Base-by-base conservation (phyloP, 92 coral and sea anemone genomes). In the Meandrina meandrites region DNA sequence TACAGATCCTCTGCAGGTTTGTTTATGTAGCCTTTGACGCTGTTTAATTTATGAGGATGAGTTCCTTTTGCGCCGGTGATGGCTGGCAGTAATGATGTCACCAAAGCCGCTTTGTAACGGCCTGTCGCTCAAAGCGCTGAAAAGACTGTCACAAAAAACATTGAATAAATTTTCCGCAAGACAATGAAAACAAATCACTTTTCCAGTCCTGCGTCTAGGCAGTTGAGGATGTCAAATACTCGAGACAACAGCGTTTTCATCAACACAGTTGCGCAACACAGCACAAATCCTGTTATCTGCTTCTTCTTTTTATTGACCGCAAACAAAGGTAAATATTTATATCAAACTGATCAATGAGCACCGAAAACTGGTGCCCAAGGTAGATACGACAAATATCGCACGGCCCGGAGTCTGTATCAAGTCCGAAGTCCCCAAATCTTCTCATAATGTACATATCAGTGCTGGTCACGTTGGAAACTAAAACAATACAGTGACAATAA, bases 281-380 rank as follows among this genome's bases (percentile, higher is more conserved):
- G 69, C 35, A 83, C 19, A 70, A 71, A 83, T 32, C 27, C 30
- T n/a, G 80, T 57, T 54, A 24, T 71, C 34, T 30, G 70, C 35
- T 83, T 54, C 70, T 19, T 28, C 8, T 72, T 85, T 45, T 32
- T 60, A 78, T 24, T 84, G 81, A 76, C 82, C 58, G 74, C 88
- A 77, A 85, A 76, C 16, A 78, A 64, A 76, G 76, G 76, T 85
- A 77, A 85, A 85, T 85, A 77, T 85, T 85, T 85, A 47, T 21
- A 85, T 78, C 80, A 47, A 73, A 74, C 80, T 68, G 57, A 74
- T 85, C 79, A 77, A 81, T 77, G 19, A 60, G 76, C 62, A 66
- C 78, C 57, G 76, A 76, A 5, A 73, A 76, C 76, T 54, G 45
- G 74, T 32, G 81, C 75, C 35, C 51, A 32, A 67, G 76, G 76